A percentile compares a stretch with the other conserved stretches of the same genome.
Evolutionary conservation across 2,113 vertebrate species (phyloP).

Genomic region (Callipepla squamata): DNA sequence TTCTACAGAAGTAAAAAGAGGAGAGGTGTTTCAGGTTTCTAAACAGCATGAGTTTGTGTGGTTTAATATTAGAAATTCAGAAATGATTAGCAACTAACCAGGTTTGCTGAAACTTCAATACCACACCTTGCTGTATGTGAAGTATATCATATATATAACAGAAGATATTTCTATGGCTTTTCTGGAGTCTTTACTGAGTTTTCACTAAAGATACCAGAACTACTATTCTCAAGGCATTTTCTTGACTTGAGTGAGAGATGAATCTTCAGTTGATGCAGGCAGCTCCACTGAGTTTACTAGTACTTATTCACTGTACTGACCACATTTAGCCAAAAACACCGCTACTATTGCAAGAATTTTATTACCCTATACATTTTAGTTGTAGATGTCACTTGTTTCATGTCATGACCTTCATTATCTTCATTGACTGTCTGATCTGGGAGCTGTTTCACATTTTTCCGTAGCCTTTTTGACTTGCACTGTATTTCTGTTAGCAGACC

Average conservation of each 20-base stretch:
- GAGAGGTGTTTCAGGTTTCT: neutral
- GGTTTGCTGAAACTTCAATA: neutral
- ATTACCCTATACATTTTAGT: conserved; percentile 89
- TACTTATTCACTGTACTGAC: neutral
- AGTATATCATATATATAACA: neutral
- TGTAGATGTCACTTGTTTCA: conserved; percentile 92
- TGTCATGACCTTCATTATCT: conserved; percentile 82
- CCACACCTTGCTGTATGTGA: rapidly evolving
- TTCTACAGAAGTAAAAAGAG: neutral
- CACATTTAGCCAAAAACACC: neutral
- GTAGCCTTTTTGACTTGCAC: conserved; percentile 95
- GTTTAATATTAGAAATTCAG: neutral
- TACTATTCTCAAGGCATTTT: neutral
- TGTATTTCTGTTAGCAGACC: conserved; percentile 98
- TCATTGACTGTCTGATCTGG: conserved; percentile 79
- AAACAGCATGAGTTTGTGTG: neutral
- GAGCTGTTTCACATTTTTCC: conserved; percentile 88
- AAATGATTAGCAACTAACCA: neutral
- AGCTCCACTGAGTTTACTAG: neutral
- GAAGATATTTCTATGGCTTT: neutral
- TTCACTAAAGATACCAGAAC: neutral
- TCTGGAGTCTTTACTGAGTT: neutral
- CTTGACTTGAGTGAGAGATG: neutral
- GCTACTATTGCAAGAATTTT: conserved; percentile 9
- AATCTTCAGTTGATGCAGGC: neutral